phyloP scores from a whole-genome alignment of 2,888 invertebrate genomes.

The Thymelicus lineola region DNA sequence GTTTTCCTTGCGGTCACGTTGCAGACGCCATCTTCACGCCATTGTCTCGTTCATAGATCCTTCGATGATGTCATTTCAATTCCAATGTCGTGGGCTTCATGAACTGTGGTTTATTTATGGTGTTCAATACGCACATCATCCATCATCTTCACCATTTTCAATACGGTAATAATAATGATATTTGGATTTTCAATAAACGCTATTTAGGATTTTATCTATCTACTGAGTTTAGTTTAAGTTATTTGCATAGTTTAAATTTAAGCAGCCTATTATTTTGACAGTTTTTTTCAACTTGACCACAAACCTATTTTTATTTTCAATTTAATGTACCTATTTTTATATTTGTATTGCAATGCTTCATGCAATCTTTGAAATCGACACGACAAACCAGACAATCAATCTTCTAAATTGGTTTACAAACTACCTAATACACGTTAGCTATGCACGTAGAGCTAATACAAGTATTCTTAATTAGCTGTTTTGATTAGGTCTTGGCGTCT shows the following conservation, averaged over 20 bases:
- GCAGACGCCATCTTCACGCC: constrained; percentile 39
- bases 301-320: neutral
- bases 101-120: constrained; percentile 1
- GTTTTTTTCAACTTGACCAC: neutral
- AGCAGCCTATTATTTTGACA: too few species aligned
- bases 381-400: neutral
- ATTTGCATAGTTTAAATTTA: too few species aligned
- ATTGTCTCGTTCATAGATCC: constrained; percentile 30
- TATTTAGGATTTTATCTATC: too few species aligned
- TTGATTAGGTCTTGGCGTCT: constrained; percentile 2
- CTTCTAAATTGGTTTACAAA: neutral
- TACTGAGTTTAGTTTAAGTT: too few species aligned
- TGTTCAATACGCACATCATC: constrained; percentile 16
- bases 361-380: neutral
- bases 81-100: constrained; percentile 23
- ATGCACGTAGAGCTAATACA: neutral
- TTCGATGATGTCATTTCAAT: constrained; percentile 38
- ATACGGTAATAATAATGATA: neutral
- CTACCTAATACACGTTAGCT: neutral
- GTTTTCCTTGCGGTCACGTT: constrained; percentile 42
- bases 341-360: neutral
- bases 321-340: neutral
- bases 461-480: neutral
- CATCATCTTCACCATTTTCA: neutral
- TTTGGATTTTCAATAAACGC: too few species aligned